Conservation (phyloP, 2,797 vertebrate genomes). For the Coranthus polyacanthus region DNA sequence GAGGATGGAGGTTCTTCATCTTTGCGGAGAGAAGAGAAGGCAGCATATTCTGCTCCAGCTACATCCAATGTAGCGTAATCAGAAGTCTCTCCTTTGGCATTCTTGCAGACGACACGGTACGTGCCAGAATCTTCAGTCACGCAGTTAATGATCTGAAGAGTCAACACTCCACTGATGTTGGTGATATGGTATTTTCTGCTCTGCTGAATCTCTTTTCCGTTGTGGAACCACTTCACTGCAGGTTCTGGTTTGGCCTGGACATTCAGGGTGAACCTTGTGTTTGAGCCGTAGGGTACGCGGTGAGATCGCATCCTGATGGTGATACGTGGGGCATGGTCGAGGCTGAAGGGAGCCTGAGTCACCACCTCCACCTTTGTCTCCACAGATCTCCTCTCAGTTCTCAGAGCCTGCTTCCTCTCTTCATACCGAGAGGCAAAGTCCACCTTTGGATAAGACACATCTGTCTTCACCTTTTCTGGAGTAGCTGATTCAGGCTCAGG, state of each 20-base stretch:
- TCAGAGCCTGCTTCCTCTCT: constrained; percentile 94
- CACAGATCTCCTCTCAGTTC: constrained; percentile 86
- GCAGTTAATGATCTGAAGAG: constrained; percentile 93
- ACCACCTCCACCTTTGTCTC: constrained; percentile 89
- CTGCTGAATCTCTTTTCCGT: constrained; percentile 90
- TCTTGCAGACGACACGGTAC: constrained; percentile 93
- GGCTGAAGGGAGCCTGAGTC: constrained; percentile 93
- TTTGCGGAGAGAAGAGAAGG: constrained; percentile 87
- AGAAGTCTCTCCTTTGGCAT: constrained; percentile 94
- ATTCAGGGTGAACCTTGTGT: constrained; percentile 93
- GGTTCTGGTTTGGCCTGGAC: constrained; percentile 95
- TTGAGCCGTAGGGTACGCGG: constrained; percentile 90
- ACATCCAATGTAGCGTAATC: constrained; percentile 97
- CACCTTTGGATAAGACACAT: constrained; percentile 88
- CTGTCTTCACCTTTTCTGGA: constrained; percentile 83
- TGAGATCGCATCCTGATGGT: constrained; percentile 98
- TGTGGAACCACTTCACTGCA: constrained; percentile 95
- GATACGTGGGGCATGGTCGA: constrained; percentile 94
- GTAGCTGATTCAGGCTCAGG: constrained; percentile 83
- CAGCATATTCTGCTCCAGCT: constrained; percentile 89
- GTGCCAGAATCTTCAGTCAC: constrained; percentile 94
- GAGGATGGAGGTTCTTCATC: constrained; percentile 92
- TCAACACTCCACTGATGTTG: constrained; percentile 94
- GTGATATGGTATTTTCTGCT: constrained; percentile 91
- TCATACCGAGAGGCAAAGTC: constrained; percentile 97